Evolutionary conservation across 2,888 invertebrate species (phyloP), one percentile per base, ranked within the genome.

Genomic region (Tipula vernalis): DNA sequence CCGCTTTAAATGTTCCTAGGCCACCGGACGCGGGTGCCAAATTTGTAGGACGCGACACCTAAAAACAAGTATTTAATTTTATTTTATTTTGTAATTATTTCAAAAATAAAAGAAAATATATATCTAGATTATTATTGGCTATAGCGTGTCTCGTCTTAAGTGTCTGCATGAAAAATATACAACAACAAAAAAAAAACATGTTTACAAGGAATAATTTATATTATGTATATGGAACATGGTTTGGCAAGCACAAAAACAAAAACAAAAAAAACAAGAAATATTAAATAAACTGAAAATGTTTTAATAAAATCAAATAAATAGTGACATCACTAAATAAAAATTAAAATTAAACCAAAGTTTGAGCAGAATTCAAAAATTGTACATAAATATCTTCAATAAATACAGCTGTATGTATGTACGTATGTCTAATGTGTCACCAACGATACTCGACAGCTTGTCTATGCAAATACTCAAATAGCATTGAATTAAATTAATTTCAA

Each of bases 1-100:
- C 87, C 83, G 87, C 87, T 84, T 85, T 86, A 86, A 87, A 87
- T 36, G 87, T 44, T 85, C 87, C 87, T 83, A 87, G 86, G 86
- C 86, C 86, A 57, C 36, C 36, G 15, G 51, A 51, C 36, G 28
- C 28, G 36, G 85, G 85, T 28, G 85, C 85, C 85, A 85, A 85
- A 85, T 85, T 85, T 42, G 85, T 41, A 42, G 85, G 18, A 85
- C 41, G 85, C 18, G 85, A 42, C 44, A 85, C 85, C 85, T 85
- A 85, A 39, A 85, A 85, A 85, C 39, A 41, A 85, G 39, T 39
- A 39, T 39, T 39, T 39, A 84, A 84, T 39, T 84, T 39, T 39
- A 84, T 39, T 84, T 84, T 36, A 84, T 15, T 36, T 36, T 28
- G 5, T 15, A 2, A 36, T 36, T 83, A 28, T 83, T 83, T n/a